Conservation (phyloP, 1,140 invertebrate species). For the Drosophila sturtevanti region DNA sequence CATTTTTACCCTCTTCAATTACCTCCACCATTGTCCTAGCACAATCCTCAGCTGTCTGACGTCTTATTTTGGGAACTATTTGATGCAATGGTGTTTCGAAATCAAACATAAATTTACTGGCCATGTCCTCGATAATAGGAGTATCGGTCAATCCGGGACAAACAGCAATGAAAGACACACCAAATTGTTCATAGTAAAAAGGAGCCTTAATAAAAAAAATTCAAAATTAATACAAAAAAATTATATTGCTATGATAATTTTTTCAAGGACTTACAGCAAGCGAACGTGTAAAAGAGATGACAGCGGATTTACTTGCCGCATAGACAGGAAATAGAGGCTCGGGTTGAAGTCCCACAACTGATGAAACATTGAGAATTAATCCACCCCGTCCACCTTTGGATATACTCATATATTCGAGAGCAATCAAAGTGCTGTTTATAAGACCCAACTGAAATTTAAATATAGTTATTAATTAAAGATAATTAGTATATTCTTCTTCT, state of each 20-base stretch:
- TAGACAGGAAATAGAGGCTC: conserved; percentile 77
- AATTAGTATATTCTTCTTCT: too few relatives aligned
- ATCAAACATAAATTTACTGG: conserved; percentile 50
- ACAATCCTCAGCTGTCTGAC: conserved; percentile 48
- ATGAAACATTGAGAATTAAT: conserved; percentile 86
- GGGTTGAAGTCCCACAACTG: conserved; percentile 84
- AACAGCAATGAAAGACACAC: conserved; percentile 63
- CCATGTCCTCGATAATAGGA: conserved; percentile 40
- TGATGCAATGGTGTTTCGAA: conserved; percentile 38
- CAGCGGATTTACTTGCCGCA: conserved; percentile 82
- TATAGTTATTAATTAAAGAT: not conserved
- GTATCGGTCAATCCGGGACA: conserved; percentile 75
- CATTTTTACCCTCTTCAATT: conserved; percentile 57
- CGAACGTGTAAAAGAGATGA: conserved; percentile 82
- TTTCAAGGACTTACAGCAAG: conserved; percentile 46
- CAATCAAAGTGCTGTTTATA: conserved; percentile 55
- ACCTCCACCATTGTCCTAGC: conserved; percentile 62
- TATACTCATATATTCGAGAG: conserved; percentile 83
- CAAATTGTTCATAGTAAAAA: conserved; percentile 40
- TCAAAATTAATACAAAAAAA: too few relatives aligned
- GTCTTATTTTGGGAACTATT: conserved; percentile 35
- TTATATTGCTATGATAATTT: not conserved
- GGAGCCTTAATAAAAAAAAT: conserved; percentile 28
- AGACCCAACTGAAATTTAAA: conserved; percentile 47
- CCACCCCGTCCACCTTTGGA: conserved; percentile 85